phyloP scores from a whole-genome alignment of 2,113 vertebrate species.

The Aegotheles bennettii region DNA sequence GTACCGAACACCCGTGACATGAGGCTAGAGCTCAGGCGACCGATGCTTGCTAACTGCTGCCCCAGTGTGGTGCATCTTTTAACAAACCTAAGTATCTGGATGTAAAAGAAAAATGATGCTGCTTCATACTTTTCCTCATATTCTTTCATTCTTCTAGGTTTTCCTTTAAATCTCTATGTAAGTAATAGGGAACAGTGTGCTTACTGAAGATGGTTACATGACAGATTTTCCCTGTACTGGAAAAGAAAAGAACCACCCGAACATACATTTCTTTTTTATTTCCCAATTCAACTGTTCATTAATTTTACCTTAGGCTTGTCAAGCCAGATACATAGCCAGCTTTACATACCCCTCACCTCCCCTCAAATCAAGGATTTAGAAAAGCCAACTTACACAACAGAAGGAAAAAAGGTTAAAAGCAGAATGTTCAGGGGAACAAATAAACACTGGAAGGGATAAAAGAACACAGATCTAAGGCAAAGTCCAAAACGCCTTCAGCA shows the following conservation, averaged over 20 bases:
- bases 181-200: neutral
- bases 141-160: neutral
- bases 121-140: neutral
- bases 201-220: neutral
- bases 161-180: neutral
- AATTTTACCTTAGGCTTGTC: neutral
- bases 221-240: neutral
- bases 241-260: neutral
- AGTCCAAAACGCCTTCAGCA: neutral
- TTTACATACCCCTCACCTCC: neutral
- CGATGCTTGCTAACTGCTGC: slow-evolving; percentile 69
- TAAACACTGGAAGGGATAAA: neutral
- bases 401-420: neutral
- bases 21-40: neutral
- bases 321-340: neutral
- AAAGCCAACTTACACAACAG: neutral
- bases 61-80: slow-evolving; percentile 62
- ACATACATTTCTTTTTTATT: neutral
- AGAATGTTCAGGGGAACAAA: neutral
- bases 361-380: neutral
- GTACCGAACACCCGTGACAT: neutral
- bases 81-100: neutral
- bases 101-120: neutral
- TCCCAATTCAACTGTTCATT: neutral
- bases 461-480: neutral